Base-by-base conservation (phyloP, 2,888 invertebrate genomes). In the Drosophila recens region DNA sequence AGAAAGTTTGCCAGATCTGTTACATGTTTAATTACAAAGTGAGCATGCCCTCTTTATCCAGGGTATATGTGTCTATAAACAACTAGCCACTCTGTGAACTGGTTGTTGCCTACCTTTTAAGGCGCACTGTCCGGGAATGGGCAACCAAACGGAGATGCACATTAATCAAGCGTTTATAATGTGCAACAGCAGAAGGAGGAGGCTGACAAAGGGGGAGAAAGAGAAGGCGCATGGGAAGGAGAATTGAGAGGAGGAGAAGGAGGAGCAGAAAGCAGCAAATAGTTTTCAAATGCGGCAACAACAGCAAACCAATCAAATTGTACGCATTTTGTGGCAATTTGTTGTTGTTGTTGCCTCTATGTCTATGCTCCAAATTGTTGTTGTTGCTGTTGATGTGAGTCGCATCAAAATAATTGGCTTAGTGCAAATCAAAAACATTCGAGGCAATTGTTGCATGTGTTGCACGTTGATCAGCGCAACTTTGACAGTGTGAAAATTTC, bases 331-430 rank as follows among this genome's bases (percentile, higher is more conserved):
- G 66, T 45, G 63, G 70, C 43, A 45, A 45, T 45, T 45, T 65
- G 63, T 27, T 68, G 69, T 30, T 10, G 23, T 43, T 64, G 63
- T 66, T 86, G 79, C 66, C 34, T 27, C 54, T 67, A n/a, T n/a
- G n/a, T n/a, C 59, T 78, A 72, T 87, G 88, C 72, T 89, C 79
- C 81, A 83, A 72, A 88, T 82, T 79, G 75, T 75, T 84, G 84
- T 6, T 34, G 56, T n/a, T 45, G 56, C 10, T 45, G 52, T 23
- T 52, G 27, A 6, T 42, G 40, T 11, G 33, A 56, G 52, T 67
- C 79, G 82, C 86, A 83, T 82, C 86, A 80, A 86, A 87, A 89
- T 86, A 86, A 86, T 86, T 86, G 86, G 88, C 89, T 78, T 75
- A 70, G 64, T 63, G 45, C 66, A 79, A 70, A 70, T 79, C 67